These are phyloP conservation scores for Drosophila ogumai DNA, from an alignment of 1,140 invertebrate genomes.

Conservation along the genomic window DNA sequence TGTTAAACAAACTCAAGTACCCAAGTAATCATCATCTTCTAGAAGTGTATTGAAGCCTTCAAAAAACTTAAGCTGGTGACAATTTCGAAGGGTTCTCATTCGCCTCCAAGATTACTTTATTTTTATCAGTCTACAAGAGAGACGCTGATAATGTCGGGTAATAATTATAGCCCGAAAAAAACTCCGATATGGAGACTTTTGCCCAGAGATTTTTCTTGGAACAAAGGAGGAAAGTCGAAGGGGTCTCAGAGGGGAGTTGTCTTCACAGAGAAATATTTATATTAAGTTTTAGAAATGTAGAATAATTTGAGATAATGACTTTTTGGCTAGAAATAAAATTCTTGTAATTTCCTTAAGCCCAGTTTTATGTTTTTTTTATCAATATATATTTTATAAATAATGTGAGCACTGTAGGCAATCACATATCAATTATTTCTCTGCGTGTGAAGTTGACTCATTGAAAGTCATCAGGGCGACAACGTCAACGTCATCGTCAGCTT, in stretches of 20 bases:
- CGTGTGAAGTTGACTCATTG: slow-evolving; percentile 60
- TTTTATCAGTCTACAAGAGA: slow-evolving; percentile 47
- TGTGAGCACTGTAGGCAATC: background rate
- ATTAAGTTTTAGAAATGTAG: too few relatives aligned
- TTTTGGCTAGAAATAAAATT: background rate
- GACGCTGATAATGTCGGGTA: slow-evolving; percentile 50
- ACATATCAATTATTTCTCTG: background rate
- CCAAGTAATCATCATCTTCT: background rate
- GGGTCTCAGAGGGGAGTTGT: background rate
- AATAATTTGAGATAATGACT: background rate
- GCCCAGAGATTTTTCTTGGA: slow-evolving; percentile 19
- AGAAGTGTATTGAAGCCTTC: slow-evolving; percentile 1
- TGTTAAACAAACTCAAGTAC: background rate
- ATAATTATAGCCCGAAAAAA: slow-evolving; percentile 43
- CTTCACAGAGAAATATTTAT: background rate
- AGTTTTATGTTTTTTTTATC: background rate
- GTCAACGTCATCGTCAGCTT: slow-evolving; percentile 68
- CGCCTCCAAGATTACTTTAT: slow-evolving; percentile 45
- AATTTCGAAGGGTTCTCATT: slow-evolving; percentile 31
- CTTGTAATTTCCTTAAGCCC: background rate
- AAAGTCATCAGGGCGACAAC: slow-evolving; percentile 68
- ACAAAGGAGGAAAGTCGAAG: background rate
- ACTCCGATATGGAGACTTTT: slow-evolving; percentile 1
- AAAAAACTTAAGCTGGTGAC: slow-evolving; percentile 35
- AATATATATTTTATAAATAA: background rate